A percentile compares a stretch with the other conserved stretches of the same genome.
These are phyloP conservation scores for Villa cingulata DNA, from an alignment of 2,888 invertebrate genomes.

Conservation along the genomic window DNA sequence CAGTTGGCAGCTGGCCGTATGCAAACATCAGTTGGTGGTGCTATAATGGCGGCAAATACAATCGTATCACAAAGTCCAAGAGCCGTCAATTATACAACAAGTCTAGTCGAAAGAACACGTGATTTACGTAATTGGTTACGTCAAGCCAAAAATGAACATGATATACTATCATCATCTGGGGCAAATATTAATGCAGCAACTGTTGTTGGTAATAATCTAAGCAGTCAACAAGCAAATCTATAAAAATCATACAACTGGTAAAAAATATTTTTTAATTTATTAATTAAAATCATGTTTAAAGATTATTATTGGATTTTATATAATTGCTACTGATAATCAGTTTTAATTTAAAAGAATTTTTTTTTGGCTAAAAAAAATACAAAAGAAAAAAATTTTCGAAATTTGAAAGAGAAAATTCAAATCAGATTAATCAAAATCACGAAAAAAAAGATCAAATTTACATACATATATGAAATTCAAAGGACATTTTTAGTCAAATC, in stretches of 20 bases:
- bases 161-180: conserved; percentile 17
- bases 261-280: too few species aligned
- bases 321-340: too few species aligned
- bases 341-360: too few species aligned
- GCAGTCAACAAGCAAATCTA: neutral
- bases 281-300: too few species aligned
- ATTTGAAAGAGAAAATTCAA: too few species aligned
- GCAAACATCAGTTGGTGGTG: conserved; percentile 33
- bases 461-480: too few species aligned
- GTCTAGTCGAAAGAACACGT: conserved; percentile 49
- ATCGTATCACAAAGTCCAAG: conserved; percentile 34
- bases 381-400: too few species aligned
- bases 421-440: too few species aligned
- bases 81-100: conserved; percentile 44
- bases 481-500: too few species aligned
- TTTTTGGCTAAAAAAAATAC: too few species aligned
- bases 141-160: conserved; percentile 38
- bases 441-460: too few species aligned
- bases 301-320: too few species aligned
- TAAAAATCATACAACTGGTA: neutral
- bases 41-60: conserved; percentile 36
- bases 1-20: conserved; percentile 38
- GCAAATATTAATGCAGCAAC: neutral
- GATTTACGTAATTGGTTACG: conserved; percentile 53
- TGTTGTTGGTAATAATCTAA: neutral